Base-by-base conservation (phyloP, 2,797 vertebrate genomes). In the Sarcoramphus papa region DNA sequence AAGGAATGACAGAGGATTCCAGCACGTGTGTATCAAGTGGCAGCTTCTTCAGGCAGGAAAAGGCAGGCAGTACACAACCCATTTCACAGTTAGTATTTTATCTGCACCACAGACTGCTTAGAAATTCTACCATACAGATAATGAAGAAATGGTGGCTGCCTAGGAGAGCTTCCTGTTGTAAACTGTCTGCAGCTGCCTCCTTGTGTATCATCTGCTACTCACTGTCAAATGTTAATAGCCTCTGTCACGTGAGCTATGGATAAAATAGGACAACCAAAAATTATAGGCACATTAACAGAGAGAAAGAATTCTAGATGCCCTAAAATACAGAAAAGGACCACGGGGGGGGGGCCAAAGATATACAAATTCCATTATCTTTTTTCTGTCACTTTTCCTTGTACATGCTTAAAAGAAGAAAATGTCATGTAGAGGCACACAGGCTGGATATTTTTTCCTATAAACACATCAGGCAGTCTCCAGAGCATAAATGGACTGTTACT, bases 271-370 rank as follows among this genome's bases (percentile, higher is more conserved):
- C 45, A 84, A 43, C 35, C 1, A 4, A 64, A 92, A 88, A 33
- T 22, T 54, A 93, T 5, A 72, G 43, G 33, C 28, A 50, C 15
- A 23, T 50, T 33, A 82, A 88, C 31, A 75, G 43, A 68, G 25
- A 35, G 22, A 47, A 70, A 24, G 27, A 54, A 25, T 60, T 73
- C 14, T 37, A 64, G n/a, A 62, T 5, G 9, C 21, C 54, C n/a
- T 41, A 47, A 82, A 88, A 83, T 16, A 64, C 9, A 48, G 72
- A 53, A 77, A 40, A 73, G 14, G 33, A 30, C 23, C 19, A 5
- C 3, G 2, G 11, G 11, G 7, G 6, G 3, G 10, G 10, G 15
- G 13, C 8, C 37, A 10, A 6, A 59, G 1, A 21, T 9, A 35
- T 4, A 59, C 4, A 63, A 84, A 69, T 25, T 51, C 30, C 18